A percentile compares a stretch with the other conserved stretches of the same genome.
Evolutionary conservation across 2,888 invertebrate genomes (phyloP).

Genomic region (Stenurella melanura): DNA sequence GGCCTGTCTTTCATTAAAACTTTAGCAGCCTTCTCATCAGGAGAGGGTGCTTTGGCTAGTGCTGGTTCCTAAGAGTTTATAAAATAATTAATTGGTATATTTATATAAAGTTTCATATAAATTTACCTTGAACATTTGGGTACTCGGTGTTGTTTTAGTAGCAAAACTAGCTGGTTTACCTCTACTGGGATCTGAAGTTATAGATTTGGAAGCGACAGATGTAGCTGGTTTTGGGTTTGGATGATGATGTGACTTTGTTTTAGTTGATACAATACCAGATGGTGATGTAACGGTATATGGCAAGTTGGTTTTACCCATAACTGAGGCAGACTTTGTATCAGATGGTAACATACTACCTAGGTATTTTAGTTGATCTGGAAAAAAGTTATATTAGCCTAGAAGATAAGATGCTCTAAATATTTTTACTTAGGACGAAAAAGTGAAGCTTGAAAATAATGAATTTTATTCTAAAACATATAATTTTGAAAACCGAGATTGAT

Average conservation of each 20-base stretch:
- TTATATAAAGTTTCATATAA: background rate
- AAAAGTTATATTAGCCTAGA: constrained; percentile 15
- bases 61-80: constrained; percentile 44
- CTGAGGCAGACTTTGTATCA: constrained; percentile 37
- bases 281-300: constrained; percentile 53
- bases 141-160: constrained; percentile 39
- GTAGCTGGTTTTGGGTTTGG: constrained; percentile 38
- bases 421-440: too few species aligned
- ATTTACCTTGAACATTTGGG: constrained; percentile 55
- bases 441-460: too few species aligned
- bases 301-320: constrained; percentile 47
- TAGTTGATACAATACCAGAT: constrained; percentile 46
- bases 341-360: constrained; percentile 54
- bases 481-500: too few species aligned
- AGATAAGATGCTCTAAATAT: too few species aligned
- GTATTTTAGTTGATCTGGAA: constrained; percentile 57
- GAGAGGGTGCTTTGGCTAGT: constrained; percentile 22
- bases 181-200: constrained; percentile 46
- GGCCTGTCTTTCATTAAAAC: constrained; percentile 72
- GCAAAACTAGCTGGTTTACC: constrained; percentile 41
- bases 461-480: too few species aligned
- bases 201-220: constrained; percentile 40
- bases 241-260: constrained; percentile 38
- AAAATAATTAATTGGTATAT: background rate
- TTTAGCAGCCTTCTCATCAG: constrained; percentile 58